These are phyloP conservation scores for Drosophila imparisetae DNA, from an alignment of 2,888 invertebrate species.

Conservation along the genomic window DNA sequence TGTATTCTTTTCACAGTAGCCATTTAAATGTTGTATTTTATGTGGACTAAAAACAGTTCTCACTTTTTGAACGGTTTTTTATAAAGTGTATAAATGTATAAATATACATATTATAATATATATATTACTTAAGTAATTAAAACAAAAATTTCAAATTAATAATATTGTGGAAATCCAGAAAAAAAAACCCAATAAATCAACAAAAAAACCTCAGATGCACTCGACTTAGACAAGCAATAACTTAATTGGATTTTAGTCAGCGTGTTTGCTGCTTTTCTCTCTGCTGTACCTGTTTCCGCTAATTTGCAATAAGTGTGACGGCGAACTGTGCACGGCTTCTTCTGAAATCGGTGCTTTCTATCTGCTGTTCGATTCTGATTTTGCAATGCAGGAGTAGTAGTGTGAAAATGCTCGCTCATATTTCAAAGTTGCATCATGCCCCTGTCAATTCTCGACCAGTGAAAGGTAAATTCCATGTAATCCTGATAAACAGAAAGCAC, in stretches of 20 bases:
- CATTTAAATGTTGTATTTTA: not conserved
- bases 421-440: not conserved
- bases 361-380: not conserved
- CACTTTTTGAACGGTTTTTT: not conserved
- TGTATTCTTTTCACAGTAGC: too few species aligned
- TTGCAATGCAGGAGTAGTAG: not conserved
- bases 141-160: not conserved
- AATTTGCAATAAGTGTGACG: not conserved
- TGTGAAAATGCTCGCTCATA: not conserved
- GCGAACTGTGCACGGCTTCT: not conserved
- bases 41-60: not conserved
- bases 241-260: not conserved
- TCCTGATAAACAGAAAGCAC: not conserved
- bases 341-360: constrained; percentile 1
- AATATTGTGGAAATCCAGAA: not conserved
- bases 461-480: not conserved
- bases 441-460: not conserved
- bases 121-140: not conserved
- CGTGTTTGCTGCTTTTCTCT: not conserved
- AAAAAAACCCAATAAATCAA: not conserved
- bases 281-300: not conserved
- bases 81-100: not conserved
- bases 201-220: not conserved
- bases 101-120: not conserved
- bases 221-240: not conserved